Evolutionary conservation across 1,140 invertebrate species (phyloP).

Genomic region (Orussus abietinus): DNA sequence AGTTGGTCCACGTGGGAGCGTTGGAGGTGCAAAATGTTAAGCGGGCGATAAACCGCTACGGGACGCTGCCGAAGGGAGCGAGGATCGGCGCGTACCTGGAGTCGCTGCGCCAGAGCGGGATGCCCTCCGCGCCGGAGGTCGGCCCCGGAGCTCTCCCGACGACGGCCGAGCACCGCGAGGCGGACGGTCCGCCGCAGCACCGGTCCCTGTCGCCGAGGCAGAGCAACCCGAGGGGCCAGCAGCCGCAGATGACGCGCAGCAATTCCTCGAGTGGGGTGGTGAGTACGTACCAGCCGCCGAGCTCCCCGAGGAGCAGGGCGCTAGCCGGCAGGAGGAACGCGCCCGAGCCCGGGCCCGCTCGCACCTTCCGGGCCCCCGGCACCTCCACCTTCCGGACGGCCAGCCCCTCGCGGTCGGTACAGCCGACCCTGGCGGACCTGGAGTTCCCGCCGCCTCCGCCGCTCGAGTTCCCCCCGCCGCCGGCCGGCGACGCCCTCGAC

Average conservation of each 20-base stretch:
- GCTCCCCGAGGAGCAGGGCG: conserved; percentile 56
- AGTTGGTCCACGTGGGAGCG: conserved; percentile 76
- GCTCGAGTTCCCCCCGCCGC: conserved; percentile 70
- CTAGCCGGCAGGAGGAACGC: conserved; percentile 50
- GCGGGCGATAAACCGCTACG: conserved; percentile 93
- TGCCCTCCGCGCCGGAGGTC: conserved; percentile 54
- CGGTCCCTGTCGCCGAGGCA: conserved; percentile 56
- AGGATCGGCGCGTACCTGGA: conserved; percentile 94
- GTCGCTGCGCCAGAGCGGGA: conserved; percentile 78
- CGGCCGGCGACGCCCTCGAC: conserved; percentile 61
- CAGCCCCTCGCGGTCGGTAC: conserved; percentile 58
- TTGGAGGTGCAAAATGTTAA: conserved; percentile 96
- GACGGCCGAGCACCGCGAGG: conserved; percentile 16
- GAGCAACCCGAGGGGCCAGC: conserved; percentile 61
- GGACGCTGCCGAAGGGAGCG: conserved; percentile 91
- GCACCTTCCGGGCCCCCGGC: conserved; percentile 57
- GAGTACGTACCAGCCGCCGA: conserved; percentile 59
- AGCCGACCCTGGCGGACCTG: conserved; percentile 69
- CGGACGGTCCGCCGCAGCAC: conserved; percentile 36
- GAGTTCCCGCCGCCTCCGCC: conserved; percentile 86
- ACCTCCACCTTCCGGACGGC: conserved; percentile 55
- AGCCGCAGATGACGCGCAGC: conserved; percentile 77
- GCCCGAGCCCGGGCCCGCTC: conserved; percentile 44
- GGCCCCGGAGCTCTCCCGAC: conserved; percentile 17
- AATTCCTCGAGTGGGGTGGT: conserved; percentile 79